Evolutionary conservation across 2,113 vertebrate genomes (phyloP).

Genomic region (Colinus virginianus): DNA sequence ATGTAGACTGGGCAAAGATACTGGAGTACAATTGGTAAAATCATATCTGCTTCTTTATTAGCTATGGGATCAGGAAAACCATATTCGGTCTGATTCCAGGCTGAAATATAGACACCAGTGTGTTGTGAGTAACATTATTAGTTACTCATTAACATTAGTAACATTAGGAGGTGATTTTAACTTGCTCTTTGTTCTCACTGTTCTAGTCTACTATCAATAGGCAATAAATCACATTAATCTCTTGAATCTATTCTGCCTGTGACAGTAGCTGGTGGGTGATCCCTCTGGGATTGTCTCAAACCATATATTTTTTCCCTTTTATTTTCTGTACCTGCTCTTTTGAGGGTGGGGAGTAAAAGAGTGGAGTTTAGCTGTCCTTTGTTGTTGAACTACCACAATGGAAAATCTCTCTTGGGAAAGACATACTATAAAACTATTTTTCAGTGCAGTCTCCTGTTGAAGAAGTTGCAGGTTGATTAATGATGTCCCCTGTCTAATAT

Average conservation of each 20-base stretch:
- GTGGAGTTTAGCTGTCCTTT: background rate
- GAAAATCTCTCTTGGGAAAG: background rate
- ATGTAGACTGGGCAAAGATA: constrained; percentile 92
- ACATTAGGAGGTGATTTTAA: background rate
- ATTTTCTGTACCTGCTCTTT: background rate
- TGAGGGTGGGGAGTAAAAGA: background rate
- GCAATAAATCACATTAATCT: background rate
- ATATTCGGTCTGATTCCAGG: constrained; percentile 94
- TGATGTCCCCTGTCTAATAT: background rate
- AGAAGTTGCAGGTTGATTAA: background rate
- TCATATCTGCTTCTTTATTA: constrained; percentile 92
- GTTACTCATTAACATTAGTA: background rate
- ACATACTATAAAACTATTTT: background rate
- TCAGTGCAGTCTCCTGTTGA: background rate
- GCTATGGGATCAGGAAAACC: constrained; percentile 82
- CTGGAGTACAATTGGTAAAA: constrained; percentile 94
- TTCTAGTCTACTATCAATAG: background rate
- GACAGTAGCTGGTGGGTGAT: background rate
- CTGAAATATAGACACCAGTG: constrained; percentile 71
- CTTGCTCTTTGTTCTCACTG: background rate
- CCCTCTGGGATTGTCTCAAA: background rate
- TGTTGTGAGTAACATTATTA: background rate
- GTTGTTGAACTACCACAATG: background rate
- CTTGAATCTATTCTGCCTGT: background rate
- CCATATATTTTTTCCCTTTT: background rate